Conservation (phyloP, 2,797 vertebrate species). For the Sardinella longiceps region DNA sequence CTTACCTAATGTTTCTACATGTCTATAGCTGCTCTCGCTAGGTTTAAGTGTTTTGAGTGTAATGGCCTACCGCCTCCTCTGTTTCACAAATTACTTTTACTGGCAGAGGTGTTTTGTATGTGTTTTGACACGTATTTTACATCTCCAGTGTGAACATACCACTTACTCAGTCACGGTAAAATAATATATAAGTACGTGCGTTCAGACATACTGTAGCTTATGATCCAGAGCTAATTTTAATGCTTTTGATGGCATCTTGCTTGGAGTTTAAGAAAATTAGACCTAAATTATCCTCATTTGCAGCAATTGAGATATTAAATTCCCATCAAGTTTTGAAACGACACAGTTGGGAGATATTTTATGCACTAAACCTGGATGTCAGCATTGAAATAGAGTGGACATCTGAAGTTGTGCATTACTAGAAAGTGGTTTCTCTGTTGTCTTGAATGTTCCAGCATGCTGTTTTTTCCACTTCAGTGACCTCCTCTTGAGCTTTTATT, state of each 20-base stretch:
- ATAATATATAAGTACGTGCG: background rate
- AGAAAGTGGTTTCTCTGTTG: constrained; percentile 6
- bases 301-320: background rate
- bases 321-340: constrained; percentile 4
- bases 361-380: background rate
- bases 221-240: background rate
- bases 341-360: background rate
- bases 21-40: background rate
- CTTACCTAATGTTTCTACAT: background rate
- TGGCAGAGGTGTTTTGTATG: background rate
- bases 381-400: constrained; percentile 37
- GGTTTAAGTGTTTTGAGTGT: background rate
- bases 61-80: background rate
- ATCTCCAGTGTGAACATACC: background rate
- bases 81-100: background rate
- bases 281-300: constrained; percentile 13
- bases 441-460: background rate
- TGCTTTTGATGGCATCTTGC: background rate
- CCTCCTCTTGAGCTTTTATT: background rate
- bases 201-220: background rate
- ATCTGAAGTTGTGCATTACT: constrained; percentile 10
- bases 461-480: constrained; percentile 21
- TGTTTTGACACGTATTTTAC: background rate
- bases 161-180: background rate
- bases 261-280: background rate